Conservation (phyloP, 1,140 invertebrate species). For the Lithobius niger region DNA sequence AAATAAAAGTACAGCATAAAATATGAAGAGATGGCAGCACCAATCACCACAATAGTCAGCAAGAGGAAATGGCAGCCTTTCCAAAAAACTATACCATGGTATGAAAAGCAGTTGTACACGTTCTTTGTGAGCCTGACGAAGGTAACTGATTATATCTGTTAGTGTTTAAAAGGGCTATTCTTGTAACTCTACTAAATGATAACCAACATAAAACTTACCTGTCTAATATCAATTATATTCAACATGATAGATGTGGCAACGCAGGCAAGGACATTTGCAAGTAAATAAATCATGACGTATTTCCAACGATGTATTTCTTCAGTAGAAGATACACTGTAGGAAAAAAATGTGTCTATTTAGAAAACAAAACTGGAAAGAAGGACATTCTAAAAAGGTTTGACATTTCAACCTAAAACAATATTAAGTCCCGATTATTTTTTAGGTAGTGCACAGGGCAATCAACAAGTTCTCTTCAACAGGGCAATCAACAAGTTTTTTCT, state of each 20-base stretch:
- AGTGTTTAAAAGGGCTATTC: no score
- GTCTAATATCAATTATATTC: conserved; percentile 28
- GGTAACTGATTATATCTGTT: no score
- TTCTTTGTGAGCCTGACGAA: no score
- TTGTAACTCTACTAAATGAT: no score
- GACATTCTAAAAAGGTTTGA: neutral
- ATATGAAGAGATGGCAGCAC: no score
- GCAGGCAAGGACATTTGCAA: conserved; percentile 30
- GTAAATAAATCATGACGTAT: conserved; percentile 34
- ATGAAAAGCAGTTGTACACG: no score
- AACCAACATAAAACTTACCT: no score
- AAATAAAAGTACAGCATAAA: no score
- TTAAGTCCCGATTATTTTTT: neutral
- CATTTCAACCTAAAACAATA: neutral
- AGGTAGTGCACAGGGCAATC: neutral
- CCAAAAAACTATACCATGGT: no score
- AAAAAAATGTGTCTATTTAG: conserved; percentile 1
- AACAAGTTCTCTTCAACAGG: neutral
- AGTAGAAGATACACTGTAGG: conserved; percentile 14
- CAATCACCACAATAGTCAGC: no score
- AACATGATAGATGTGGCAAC: conserved; percentile 24
- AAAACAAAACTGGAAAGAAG: neutral
- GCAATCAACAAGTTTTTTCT: no score
- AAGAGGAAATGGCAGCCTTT: no score
- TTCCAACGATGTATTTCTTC: conserved; percentile 28